Percentiles rank a stretch among this genome's conserved stretches.
These are phyloP conservation scores for Tryphoninae sp. DNA, from an alignment of 2,888 invertebrate genomes.

Conservation along the genomic window DNA sequence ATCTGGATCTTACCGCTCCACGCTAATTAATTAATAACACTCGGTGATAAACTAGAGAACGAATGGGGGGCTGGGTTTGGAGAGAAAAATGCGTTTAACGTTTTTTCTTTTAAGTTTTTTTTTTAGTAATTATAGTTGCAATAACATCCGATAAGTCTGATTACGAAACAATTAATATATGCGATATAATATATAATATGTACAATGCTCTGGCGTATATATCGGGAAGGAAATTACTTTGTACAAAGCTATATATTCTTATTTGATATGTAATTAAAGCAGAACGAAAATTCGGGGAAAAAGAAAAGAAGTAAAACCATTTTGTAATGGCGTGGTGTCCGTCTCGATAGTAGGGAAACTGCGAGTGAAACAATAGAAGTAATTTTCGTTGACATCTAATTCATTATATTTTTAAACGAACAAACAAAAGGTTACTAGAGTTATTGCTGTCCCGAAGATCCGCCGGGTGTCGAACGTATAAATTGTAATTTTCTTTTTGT, in stretches of 20 bases:
- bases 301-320: neutral
- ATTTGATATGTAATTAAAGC: constrained; percentile 60
- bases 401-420: constrained; percentile 19
- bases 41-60: constrained; percentile 32
- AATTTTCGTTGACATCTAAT: constrained; percentile 24
- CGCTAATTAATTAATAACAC: constrained; percentile 34
- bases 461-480: constrained; percentile 14
- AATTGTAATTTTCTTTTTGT: constrained; percentile 1
- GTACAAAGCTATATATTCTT: constrained; percentile 61
- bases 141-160: constrained; percentile 64
- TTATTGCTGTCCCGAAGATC: constrained; percentile 52
- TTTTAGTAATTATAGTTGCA: constrained; percentile 61
- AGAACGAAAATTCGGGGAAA: constrained; percentile 37
- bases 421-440: neutral
- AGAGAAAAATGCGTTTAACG: constrained; percentile 40
- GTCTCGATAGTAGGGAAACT: neutral
- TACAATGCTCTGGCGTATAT: constrained; percentile 52
- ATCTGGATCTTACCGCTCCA: neutral
- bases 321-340: neutral
- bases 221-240: constrained; percentile 56
- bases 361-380: neutral
- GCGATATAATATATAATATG: constrained; percentile 58
- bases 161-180: constrained; percentile 63
- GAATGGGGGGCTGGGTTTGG: constrained; percentile 34
- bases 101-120: constrained; percentile 33